Base-by-base conservation (phyloP, 2,888 invertebrate genomes). In the Rhamnusium bicolor region DNA sequence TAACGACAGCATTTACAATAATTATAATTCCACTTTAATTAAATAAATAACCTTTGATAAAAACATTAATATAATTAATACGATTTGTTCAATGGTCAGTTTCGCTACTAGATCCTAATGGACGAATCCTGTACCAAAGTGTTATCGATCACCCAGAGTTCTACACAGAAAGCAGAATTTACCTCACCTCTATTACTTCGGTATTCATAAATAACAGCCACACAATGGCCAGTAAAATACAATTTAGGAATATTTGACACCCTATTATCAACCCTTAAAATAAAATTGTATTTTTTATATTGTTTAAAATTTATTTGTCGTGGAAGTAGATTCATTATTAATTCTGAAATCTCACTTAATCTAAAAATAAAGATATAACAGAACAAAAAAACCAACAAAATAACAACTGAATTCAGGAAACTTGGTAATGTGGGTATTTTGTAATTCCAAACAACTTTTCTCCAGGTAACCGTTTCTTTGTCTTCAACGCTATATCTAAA, bases 121-220 rank as follows among this genome's bases (percentile, higher is more conserved):
- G 63, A 63, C 63, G 51, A 63, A 49, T 21, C 40, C 49, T 63
- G 49, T 63, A 49, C 27, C 51, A 51, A n/a, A 14, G n/a, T 40
- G 46, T 40, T 63, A 63, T 63, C 63, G 63, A 63, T 63, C 63
- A 51, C 24, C 47, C 8, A 51, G 21, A 63, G 51, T 51, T 49
- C 49, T 51, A 40, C 8, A 49, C 51, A 49, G 63, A 12, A 63
- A 63, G 14, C 63, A 51, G 63, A 63, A 63, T 51, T 49, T 47
- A 63, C 47, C 63, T 49, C 63, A 47, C 63, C 49, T 27, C 63
- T 29, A 40, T 49, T 63, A 51, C 49, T 49, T 29, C 49, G 51
- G 49, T 49, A 63, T 63, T 63, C 49, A 63, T 63, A 63, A 63
- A 63, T 63, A 51, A n/a, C 40, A 8, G 19, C 2, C 40, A 19